A percentile compares a stretch with the other conserved stretches of the same genome.
Conservation (phyloP, 2,888 invertebrate genomes). For the Synanthedon formicaeformis region DNA sequence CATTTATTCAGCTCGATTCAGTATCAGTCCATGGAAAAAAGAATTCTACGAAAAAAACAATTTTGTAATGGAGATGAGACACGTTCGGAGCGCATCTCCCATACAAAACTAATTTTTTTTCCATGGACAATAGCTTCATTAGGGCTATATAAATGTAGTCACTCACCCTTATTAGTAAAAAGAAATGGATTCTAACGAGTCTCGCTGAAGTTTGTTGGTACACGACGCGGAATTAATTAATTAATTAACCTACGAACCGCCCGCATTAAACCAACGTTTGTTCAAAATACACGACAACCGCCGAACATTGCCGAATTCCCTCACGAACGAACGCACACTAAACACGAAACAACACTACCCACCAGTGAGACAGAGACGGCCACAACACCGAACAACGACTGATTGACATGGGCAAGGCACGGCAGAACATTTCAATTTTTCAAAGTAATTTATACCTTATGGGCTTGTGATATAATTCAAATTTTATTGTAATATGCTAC, state of each 20-base stretch:
- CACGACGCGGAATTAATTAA: conserved; percentile 33
- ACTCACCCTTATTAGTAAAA: no score
- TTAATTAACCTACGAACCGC: conserved; percentile 41
- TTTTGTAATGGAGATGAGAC: no score
- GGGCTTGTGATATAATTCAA: no score
- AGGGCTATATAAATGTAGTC: conserved; percentile 5
- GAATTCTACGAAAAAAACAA: no score
- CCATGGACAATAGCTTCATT: no score
- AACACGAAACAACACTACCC: conserved; percentile 10
- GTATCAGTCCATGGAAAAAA: no score
- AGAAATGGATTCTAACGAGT: conserved; percentile 11
- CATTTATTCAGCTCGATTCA: no score
- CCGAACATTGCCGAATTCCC: conserved; percentile 21
- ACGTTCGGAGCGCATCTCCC: no score
- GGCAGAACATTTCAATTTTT: not conserved
- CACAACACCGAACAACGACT: conserved; percentile 4
- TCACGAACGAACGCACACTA: conserved; percentile 17
- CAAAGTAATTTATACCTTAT: not conserved
- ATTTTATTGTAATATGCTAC: no score
- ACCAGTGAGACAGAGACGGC: not conserved
- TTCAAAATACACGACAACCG: conserved; percentile 25
- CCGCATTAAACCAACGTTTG: conserved; percentile 31
- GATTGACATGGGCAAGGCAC: conserved; percentile 5
- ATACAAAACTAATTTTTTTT: no score
- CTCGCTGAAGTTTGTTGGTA: conserved; percentile 65